Base-by-base conservation (phyloP, 1,140 invertebrate genomes). In the Ceratosolen solmsi region DNA sequence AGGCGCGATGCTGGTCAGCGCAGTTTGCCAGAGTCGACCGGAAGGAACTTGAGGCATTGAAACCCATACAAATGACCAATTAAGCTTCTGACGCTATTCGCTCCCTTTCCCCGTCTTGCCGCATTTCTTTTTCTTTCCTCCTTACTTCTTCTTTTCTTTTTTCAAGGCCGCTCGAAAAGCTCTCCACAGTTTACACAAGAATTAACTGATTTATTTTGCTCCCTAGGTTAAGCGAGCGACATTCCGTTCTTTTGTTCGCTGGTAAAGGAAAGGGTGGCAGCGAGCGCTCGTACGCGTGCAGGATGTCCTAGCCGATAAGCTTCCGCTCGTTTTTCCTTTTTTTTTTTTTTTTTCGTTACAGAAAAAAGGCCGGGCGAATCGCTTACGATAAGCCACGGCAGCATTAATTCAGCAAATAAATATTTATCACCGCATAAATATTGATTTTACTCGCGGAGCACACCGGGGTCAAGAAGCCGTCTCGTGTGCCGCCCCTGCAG, bases 61-160 rank as follows among this genome's bases (percentile, higher is more conserved):
- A 85, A 77, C 83, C 80, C 85, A 84, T 87, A 87, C 85, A 85
- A 87, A 86, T 83, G 86, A 80, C 56, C 74, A 83, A 80, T 82
- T 82, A 78, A 79, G 30, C 49, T 9, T 58, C 33, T 25, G 20
- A n/a, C 76, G 20, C 36, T n/a, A 13, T 38, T 13, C 49, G 0
- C 30, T 15, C 25, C 41, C 49, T 25, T 25, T 79, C 15, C 54
- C 46, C 15, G 68, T 68, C 22, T 76, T 70, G 68, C 27, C 38
- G 63, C 63, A 68, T 38, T 78, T 51, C 51, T 54, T 73, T 70
- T 75, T 81, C 36, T 60, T 46, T 20, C 3, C 22, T 30, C 22
- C 41, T 36, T 22, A 20, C 25, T 51, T 36, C 72, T 3, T 58
- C 36, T 58, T 75, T 49, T 72, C 5, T 51, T 51, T 51, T 27